phyloP scores from a whole-genome alignment of 2,113 vertebrate genomes.

The Solea senegalensis region DNA sequence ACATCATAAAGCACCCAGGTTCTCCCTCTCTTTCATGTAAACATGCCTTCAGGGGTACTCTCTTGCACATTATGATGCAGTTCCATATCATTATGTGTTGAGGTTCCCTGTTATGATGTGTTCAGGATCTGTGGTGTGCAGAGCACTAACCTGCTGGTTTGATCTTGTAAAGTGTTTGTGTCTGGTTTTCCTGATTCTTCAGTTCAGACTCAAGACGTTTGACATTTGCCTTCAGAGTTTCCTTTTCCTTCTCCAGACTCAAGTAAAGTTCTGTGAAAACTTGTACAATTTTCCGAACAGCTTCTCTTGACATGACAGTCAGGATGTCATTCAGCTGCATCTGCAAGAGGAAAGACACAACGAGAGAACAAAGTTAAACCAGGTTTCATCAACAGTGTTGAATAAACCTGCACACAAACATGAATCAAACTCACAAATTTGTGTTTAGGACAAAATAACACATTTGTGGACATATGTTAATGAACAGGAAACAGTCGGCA shows the following conservation, averaged over 20 bases:
- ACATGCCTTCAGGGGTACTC: not conserved
- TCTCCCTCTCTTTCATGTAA: not conserved
- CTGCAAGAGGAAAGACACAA: constrained; percentile 18
- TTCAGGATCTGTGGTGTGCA: not conserved
- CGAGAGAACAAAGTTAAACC: not conserved
- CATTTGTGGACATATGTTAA: too few relatives aligned
- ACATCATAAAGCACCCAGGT: not conserved
- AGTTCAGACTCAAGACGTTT: not conserved
- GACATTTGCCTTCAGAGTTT: constrained; percentile 32
- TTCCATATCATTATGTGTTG: not conserved
- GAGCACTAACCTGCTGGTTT: constrained; percentile 24
- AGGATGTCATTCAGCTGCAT: constrained; percentile 27
- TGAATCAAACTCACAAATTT: too few relatives aligned
- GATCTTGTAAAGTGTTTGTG: not conserved
- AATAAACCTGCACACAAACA: too few relatives aligned
- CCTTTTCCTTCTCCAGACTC: constrained; percentile 11
- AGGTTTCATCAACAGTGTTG: too few relatives aligned
- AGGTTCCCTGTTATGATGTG: not conserved
- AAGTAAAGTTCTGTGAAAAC: constrained; percentile 54
- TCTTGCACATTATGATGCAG: too few relatives aligned
- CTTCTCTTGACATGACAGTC: constrained; percentile 21
- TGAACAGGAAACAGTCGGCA: too few relatives aligned
- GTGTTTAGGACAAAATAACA: too few relatives aligned
- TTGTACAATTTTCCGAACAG: constrained; percentile 44
- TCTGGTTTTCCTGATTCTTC: not conserved